Evolutionary conservation across 2,113 vertebrate genomes (phyloP), one percentile per base, ranked within the genome.

Genomic region (Odocoileus virginianus): DNA sequence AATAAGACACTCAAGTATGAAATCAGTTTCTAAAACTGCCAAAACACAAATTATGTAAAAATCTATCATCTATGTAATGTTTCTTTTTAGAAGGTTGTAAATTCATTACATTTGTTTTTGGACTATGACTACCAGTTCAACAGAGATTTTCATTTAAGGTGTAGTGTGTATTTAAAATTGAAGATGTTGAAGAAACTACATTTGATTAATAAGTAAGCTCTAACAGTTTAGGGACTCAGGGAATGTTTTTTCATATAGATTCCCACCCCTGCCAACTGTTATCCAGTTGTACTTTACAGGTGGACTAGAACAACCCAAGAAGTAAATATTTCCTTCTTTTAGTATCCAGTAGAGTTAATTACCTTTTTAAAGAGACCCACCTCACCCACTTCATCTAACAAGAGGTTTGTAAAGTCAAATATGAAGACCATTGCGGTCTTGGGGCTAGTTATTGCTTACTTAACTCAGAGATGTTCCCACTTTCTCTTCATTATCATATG

Each of bases 1-100:
- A 71, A 30, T 25, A 95, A 87, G 36, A 91, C 12, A 91, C n/a
- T 82, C 25, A 82, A 55, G 6, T 14, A 95, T 85, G 55, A 86
- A 67, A 43, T 97, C 43, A 67, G 2, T 92, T 97, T 95, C 36
- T 92, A 76, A 97, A 93, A 33, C 27, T 43, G 43, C 50, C 67
- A 43, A 96, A 95, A 71, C 15, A 67, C 91, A 82, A 92, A 79
- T 87, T 91, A 23, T 36, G 13, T 79, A 52, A 89, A 85, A 96
- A 33, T 81, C 33, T 76, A 23, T 50, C 19, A 45, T n/a, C 1
- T 82, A 0, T 93, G 60, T 83, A 71, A 45, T 91, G 36, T 81
- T 87, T 95, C 71, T 91, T 1, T 74, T 47, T 90, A 87, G 11
- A 81, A 92, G 43, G 5, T 50, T 54, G 11, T 21, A 83, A 83